Evolutionary conservation across 2,113 vertebrate species (phyloP).

Genomic region (Pseudorhombus dupliciocellatus): DNA sequence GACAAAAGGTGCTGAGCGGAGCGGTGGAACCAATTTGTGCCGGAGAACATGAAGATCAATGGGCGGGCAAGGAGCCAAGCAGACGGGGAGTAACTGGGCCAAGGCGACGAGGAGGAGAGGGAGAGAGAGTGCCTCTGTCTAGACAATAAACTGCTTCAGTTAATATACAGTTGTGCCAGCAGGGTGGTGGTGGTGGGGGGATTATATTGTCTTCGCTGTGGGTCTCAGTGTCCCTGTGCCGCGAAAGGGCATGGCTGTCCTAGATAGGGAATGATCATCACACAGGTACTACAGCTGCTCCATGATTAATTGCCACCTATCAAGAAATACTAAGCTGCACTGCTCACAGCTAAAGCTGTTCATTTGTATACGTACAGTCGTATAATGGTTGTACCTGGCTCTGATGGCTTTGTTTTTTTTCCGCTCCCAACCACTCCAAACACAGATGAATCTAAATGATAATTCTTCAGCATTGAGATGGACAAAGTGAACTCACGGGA

Average conservation of each 20-base stretch:
- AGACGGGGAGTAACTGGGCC: conserved; percentile 41
- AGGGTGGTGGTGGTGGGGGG: background rate
- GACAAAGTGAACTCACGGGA: background rate
- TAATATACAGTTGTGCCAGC: conserved; percentile 50
- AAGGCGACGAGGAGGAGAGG: conserved; percentile 36
- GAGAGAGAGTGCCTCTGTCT: conserved; percentile 59
- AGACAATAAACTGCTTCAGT: conserved; percentile 69
- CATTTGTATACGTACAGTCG: conserved; percentile 6
- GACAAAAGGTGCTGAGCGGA: conserved; percentile 12
- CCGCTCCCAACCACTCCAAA: no score
- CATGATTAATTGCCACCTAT: conserved; percentile 63
- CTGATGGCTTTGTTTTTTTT: no score
- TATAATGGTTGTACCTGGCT: background rate
- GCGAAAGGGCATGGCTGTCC: conserved; percentile 35
- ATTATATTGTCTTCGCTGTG: conserved; percentile 14
- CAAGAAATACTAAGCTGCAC: conserved; percentile 19
- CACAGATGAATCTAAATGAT: no score
- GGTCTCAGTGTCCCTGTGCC: conserved; percentile 51
- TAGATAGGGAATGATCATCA: conserved; percentile 40
- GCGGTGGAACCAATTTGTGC: conserved; percentile 35
- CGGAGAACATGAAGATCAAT: conserved; percentile 64
- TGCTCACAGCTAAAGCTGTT: background rate
- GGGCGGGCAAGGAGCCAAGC: conserved; percentile 30
- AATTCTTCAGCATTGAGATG: no score
- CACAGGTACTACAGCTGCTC: conserved; percentile 27